Evolutionary conservation across 2,888 invertebrate species (phyloP), one percentile per base, ranked within the genome.

Genomic region (Tetranychus truncatus): DNA sequence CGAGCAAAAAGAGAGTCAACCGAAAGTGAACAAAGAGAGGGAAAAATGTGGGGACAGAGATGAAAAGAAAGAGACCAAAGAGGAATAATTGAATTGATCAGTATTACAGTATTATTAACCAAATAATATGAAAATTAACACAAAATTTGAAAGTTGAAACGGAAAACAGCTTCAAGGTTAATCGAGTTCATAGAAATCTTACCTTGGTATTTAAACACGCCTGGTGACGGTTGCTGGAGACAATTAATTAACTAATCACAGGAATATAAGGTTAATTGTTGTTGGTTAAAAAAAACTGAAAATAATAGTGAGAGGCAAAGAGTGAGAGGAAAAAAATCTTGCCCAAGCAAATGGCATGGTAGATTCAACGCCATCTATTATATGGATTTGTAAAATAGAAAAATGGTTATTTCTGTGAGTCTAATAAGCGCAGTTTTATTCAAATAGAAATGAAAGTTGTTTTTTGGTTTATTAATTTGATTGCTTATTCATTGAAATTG

Each of bases 121-220:
- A 24, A 6, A 20, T 20, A 67, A 67, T 18, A 66, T 66, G 15
- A n/a, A 66, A 66, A 66, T 66, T 66, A 24, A 20, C 18, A 24
- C 9, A 20, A 69, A 20, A 20, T 11, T 20, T 69, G 11, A 69
- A 24, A 21, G 11, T 24, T 20, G 11, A 69, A 20, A 69, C 21
- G 69, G 21, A 69, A 69, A 69, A 69, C 69, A 6, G 66, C 34
- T 55, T 55, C 55, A 55, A 55, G 55, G 55, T 55, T 55, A 55
- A 55, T 55, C 55, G 15, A 55, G 55, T 55, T 55, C 55, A 55
- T 55, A 15, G 55, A 55, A 15, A 15, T 15, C 15, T 55, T 15
- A 9, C 55, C 15, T 55, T 9, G 55, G 11, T 55, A 55, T 15
- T 55, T 15, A 55, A 55, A 55, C 55, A 55, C 55, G 55, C 55